These are phyloP conservation scores for Scaptodrosophila lebanonensis DNA, from an alignment of 1,140 invertebrate genomes.

Conservation along the genomic window DNA sequence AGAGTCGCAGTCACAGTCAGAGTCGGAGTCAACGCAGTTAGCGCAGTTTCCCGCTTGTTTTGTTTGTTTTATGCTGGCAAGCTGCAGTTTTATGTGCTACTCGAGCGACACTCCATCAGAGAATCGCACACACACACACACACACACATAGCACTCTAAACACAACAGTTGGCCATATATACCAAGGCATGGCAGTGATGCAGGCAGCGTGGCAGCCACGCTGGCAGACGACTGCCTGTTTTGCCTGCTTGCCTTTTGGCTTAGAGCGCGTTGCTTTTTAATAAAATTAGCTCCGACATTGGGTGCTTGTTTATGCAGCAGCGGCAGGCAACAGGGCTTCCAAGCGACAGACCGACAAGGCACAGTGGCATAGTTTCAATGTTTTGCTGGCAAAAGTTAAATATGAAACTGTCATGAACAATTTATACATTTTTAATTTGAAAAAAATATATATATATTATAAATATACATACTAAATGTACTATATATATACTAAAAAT, in stretches of 20 bases:
- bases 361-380: too few species aligned
- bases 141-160: constrained; percentile 34
- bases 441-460: too few species aligned
- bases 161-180: constrained; percentile 37
- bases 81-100: constrained; percentile 69
- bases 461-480: too few species aligned
- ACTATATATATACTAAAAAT: too few species aligned
- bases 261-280: constrained; percentile 60
- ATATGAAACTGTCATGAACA: too few species aligned
- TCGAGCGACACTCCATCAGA: constrained; percentile 13
- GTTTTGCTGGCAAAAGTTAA: too few species aligned
- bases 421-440: too few species aligned
- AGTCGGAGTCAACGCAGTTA: constrained; percentile 6
- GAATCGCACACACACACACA: constrained; percentile 8
- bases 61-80: constrained; percentile 62
- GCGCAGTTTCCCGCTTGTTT: constrained; percentile 52
- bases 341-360: background rate
- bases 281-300: constrained; percentile 70
- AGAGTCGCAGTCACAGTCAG: background rate
- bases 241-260: constrained; percentile 36
- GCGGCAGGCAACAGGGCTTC: constrained; percentile 26
- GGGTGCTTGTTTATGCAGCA: constrained; percentile 72
- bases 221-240: constrained; percentile 1
- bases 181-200: background rate
- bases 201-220: constrained; percentile 4